Percentiles rank a stretch among this genome's conserved stretches.
Evolutionary conservation across 2,797 vertebrate species (phyloP).

Genomic region (Erethizon dorsatum): DNA sequence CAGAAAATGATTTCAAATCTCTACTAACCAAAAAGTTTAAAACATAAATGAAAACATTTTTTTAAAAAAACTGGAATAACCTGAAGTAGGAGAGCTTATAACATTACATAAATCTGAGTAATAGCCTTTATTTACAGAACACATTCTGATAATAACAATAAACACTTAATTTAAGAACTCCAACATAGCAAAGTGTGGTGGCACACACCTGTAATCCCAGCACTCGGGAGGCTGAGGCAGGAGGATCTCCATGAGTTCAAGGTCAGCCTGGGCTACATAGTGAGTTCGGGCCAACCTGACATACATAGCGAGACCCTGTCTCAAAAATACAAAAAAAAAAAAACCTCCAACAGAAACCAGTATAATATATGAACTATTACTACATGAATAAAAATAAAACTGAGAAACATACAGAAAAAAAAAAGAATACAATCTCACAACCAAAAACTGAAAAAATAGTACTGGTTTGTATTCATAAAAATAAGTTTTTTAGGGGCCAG

Average conservation of each 20-base stretch:
- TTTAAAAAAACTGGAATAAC: constrained; percentile 4
- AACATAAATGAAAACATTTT: not conserved
- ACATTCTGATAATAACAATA: constrained; percentile 60
- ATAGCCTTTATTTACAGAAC: constrained; percentile 47
- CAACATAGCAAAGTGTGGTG: not conserved
- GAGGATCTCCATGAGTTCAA: too few relatives aligned
- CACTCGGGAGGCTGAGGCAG: too few relatives aligned
- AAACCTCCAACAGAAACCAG: not conserved
- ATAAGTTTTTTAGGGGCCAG: not conserved
- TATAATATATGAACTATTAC: constrained; percentile 42
- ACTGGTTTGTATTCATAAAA: constrained; percentile 24
- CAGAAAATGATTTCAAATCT: constrained; percentile 55
- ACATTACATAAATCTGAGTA: constrained; percentile 57
- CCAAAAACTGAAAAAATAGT: constrained; percentile 42
- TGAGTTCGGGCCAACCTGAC: too few relatives aligned
- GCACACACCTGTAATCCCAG: too few relatives aligned
- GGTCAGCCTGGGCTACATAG: too few relatives aligned
- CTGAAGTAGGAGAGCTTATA: constrained; percentile 12
- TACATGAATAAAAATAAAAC: constrained; percentile 59
- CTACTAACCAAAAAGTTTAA: constrained; percentile 4
- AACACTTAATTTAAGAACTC: constrained; percentile 33
- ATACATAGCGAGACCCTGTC: too few relatives aligned
- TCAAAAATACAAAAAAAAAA: not conserved
- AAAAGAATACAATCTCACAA: constrained; percentile 58
- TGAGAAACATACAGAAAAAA: constrained; percentile 4